Base-by-base conservation (phyloP, 2,888 invertebrate species). In the Helobdella robusta region DNA sequence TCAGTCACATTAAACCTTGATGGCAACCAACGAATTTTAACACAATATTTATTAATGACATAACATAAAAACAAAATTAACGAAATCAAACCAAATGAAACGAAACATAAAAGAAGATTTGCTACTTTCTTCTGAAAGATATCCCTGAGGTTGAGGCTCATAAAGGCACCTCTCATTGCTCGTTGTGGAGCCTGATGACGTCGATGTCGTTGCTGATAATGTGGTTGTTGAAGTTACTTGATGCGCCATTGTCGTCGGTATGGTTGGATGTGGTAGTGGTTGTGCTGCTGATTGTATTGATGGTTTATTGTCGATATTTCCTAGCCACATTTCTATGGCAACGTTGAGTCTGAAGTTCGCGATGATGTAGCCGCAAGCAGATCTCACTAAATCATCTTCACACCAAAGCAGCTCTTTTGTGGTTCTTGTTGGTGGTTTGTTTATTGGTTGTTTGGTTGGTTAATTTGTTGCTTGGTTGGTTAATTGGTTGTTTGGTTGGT, bases 301-400 rank as follows among this genome's bases (percentile, higher is more conserved):
- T 11, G 23, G 20, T 25, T 40, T 30, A 28, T 28, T 5, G 40
- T 35, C 18, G 36, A 20, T 20, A 40, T 64, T 36, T 28, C 44
- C 50, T 23, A 68, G 61, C 15, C 46, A 46, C n/a, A 50, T 62
- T 62, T 62, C 62, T 62, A 62, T 62, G 62, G 62, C 67, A 30
- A 70, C 56, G 30, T 69, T 67, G 34, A 69, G 62, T 18, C 69
- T 50, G 64, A 70, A 69, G 66, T 70, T 67, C 8, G 70, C 70
- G 23, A 67, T 23, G 25, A 58, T 48, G 34, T 68, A 68, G 48
- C 70, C 70, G 40, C 70, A 70, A 18, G 70, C 70, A 20, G 70
- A 69, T 46, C 70, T 56, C 40, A 70, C 30, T 52, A 70, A 64
- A 8, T 62, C 30, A 67, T 70, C 70, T 54, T 70, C 70, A 63